phyloP scores from a whole-genome alignment of 2,888 invertebrate species.

The Acanthosepion lycidas region DNA sequence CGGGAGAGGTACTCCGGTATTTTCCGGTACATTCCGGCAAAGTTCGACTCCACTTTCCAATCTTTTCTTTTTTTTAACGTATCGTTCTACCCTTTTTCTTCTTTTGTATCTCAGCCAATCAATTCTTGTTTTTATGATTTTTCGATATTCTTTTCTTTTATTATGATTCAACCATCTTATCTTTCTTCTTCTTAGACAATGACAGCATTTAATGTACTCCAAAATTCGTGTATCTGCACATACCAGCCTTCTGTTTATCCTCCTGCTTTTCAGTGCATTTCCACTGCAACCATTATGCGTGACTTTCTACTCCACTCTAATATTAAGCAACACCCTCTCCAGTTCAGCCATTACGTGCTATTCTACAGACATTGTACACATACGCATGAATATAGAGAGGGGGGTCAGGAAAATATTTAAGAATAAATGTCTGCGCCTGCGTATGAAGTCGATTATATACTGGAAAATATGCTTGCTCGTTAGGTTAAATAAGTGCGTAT shows the following conservation, averaged over 20 bases:
- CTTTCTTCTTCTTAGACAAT: not conserved
- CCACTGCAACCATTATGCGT: not conserved
- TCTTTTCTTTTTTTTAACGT: not conserved
- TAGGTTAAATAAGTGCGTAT: too few relatives aligned
- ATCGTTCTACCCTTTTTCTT: not conserved
- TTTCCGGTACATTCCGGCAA: not conserved
- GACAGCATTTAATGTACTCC: not conserved
- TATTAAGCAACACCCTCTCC: not conserved
- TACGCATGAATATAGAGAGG: not conserved
- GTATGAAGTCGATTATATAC: too few relatives aligned
- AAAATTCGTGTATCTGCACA: not conserved
- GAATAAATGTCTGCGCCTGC: too few relatives aligned
- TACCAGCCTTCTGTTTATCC: not conserved
- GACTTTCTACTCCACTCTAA: not conserved
- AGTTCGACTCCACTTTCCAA: not conserved
- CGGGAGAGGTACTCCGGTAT: not conserved
- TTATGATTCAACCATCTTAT: not conserved
- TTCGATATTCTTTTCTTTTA: not conserved
- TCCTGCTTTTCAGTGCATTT: not conserved
- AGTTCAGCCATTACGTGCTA: not conserved
- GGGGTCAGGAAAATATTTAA: not conserved
- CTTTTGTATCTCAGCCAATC: not conserved
- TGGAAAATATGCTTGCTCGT: too few relatives aligned
- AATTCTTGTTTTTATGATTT: not conserved
- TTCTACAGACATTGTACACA: not conserved